Conservation (phyloP, 2,113 vertebrate species). For the Istiophorus platypterus region DNA sequence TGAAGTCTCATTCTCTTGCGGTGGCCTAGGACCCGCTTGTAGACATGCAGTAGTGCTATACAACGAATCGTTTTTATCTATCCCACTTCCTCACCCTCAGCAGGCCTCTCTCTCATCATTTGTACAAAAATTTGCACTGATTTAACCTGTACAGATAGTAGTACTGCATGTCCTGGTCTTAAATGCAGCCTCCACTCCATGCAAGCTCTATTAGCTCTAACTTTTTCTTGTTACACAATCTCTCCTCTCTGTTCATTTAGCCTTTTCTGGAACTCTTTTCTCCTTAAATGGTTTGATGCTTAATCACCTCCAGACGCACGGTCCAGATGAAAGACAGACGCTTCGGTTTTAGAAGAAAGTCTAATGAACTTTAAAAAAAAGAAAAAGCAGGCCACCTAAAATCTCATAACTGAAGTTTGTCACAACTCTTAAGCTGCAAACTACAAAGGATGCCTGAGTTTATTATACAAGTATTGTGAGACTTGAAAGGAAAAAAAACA, state of each 20-base stretch:
- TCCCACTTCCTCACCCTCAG: neutral
- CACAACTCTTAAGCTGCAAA: slow-evolving; percentile 50
- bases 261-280: slow-evolving; percentile 65
- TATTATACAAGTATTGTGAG: neutral
- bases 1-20: slow-evolving; percentile 34
- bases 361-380: slow-evolving; percentile 64
- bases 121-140: neutral
- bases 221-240: slow-evolving; percentile 36
- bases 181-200: slow-evolving; percentile 9
- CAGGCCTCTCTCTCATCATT: slow-evolving; percentile 1
- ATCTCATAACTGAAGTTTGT: slow-evolving; percentile 52
- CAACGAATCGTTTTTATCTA: slow-evolving; percentile 4
- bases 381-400: slow-evolving; percentile 57
- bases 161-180: slow-evolving; percentile 19
- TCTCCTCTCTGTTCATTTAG: slow-evolving; percentile 55
- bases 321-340: slow-evolving; percentile 80
- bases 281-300: slow-evolving; percentile 74
- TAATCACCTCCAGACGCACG: slow-evolving; percentile 82
- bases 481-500: slow-evolving; percentile 18
- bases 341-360: slow-evolving; percentile 59
- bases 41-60: slow-evolving; percentile 5
- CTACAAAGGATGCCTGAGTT: slow-evolving; percentile 41
- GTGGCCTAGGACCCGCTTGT: slow-evolving; percentile 9
- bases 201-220: slow-evolving; percentile 21
- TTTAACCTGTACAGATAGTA: neutral